Evolutionary conservation across 2,888 invertebrate species (phyloP).

Genomic region (Melanotus villosus): DNA sequence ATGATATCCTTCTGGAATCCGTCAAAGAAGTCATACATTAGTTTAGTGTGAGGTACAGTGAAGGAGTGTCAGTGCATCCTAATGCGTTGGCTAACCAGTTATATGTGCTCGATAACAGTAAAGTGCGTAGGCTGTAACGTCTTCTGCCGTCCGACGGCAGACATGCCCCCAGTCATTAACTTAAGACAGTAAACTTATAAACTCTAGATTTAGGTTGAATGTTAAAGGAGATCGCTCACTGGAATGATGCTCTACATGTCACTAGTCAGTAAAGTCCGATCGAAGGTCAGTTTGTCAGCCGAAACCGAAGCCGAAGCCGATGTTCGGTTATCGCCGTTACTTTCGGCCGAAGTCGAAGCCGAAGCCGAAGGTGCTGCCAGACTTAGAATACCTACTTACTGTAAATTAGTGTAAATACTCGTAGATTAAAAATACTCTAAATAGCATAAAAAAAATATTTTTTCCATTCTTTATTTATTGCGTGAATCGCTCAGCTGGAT

Average conservation of each 20-base stretch:
- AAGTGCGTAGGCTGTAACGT: conserved; percentile 16
- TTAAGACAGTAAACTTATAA: background rate
- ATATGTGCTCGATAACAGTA: conserved; percentile 10
- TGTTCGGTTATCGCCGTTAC: too few species aligned
- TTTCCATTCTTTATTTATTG: too few species aligned
- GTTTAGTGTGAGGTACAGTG: conserved; percentile 17
- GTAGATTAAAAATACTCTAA: too few species aligned
- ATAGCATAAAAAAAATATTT: too few species aligned
- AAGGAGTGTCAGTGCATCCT: conserved; percentile 25
- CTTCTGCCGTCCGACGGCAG: conserved; percentile 7
- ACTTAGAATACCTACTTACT: too few species aligned
- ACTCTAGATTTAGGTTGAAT: conserved; percentile 1
- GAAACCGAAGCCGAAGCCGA: too few species aligned
- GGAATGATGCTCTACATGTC: conserved; percentile 18
- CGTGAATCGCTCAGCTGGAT: too few species aligned
- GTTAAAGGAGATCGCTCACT: background rate
- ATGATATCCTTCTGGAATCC: conserved; percentile 19
- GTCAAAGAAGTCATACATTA: conserved; percentile 17
- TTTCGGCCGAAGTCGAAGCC: too few species aligned
- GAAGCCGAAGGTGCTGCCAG: too few species aligned
- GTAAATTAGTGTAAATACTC: too few species aligned
- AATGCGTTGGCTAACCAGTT: conserved; percentile 17
- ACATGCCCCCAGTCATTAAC: background rate
- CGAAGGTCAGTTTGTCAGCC: too few species aligned
- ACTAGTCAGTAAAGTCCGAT: too few species aligned